These are phyloP conservation scores for Myotis findleyi DNA, from an alignment of 2,797 vertebrate genomes.

Conservation along the genomic window DNA sequence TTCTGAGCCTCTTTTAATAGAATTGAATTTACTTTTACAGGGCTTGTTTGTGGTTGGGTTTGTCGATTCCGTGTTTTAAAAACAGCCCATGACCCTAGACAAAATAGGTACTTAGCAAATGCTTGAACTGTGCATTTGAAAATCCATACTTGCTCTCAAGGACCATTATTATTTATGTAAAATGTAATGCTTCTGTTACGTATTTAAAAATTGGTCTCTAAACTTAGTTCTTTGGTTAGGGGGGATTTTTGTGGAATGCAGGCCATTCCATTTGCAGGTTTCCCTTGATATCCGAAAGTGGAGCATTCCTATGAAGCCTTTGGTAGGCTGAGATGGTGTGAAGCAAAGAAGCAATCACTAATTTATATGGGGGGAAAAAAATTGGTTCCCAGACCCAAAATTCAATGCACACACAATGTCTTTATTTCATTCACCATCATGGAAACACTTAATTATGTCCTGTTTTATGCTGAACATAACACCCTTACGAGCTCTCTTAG, in stretches of 20 bases:
- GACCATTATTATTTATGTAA: neutral
- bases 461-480: neutral
- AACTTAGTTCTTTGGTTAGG: neutral
- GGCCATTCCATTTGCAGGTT: neutral
- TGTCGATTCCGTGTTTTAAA: conserved; percentile 35
- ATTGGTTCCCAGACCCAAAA: neutral
- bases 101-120: conserved; percentile 18
- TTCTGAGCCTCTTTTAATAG: conserved; percentile 15
- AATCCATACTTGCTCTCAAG: neutral
- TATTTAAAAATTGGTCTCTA: conserved; percentile 24
- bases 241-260: neutral
- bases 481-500: too few relatives aligned
- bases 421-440: neutral
- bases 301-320: neutral
- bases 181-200: neutral
- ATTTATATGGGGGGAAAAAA: neutral
- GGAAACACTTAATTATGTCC: neutral
- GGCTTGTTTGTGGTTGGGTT: neutral
- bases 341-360: neutral
- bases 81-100: neutral
- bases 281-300: neutral
- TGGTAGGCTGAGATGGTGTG: neutral
- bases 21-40: neutral
- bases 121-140: conserved; percentile 21
- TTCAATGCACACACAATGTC: neutral